These are phyloP conservation scores for Zaprionus lachaisei DNA, from an alignment of 1,140 invertebrate genomes.

Conservation along the genomic window DNA sequence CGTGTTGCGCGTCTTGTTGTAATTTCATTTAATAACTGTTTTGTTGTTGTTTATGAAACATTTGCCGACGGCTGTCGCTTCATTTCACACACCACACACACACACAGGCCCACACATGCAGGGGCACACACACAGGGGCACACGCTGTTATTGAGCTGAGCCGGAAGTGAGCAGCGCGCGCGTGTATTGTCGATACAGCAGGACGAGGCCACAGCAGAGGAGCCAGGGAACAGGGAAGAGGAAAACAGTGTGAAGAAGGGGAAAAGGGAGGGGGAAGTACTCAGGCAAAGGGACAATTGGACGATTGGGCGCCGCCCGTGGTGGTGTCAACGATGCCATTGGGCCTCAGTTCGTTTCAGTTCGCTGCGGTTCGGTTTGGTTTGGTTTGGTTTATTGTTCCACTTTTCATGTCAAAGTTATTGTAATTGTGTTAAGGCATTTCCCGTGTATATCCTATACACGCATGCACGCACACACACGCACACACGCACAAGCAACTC, in stretches of 20 bases:
- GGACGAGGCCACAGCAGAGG: neutral
- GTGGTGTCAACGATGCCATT: constrained; percentile 62
- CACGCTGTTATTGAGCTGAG: constrained; percentile 13
- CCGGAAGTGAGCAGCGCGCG: constrained; percentile 66
- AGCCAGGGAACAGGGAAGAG: neutral
- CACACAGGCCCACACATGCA: constrained; percentile 29
- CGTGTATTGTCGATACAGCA: constrained; percentile 31
- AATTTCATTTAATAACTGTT: constrained; percentile 78
- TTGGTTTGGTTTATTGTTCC: constrained; percentile 80
- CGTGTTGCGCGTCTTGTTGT: constrained; percentile 48
- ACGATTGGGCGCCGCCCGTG: constrained; percentile 60
- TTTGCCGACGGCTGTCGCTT: constrained; percentile 78
- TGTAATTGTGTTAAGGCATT: constrained; percentile 83
- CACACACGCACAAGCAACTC: constrained; percentile 9
- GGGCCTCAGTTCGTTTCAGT: constrained; percentile 35
- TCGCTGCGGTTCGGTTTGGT: constrained; percentile 50
- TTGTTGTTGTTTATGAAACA: constrained; percentile 79
- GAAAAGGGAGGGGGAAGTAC: neutral
- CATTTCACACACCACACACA: constrained; percentile 63
- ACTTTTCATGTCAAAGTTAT: constrained; percentile 82
- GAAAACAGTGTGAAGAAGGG: neutral
- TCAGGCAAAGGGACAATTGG: constrained; percentile 23
- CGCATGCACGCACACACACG: constrained; percentile 34
- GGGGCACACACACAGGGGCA: neutral
- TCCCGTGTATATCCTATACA: constrained; percentile 74